Conservation (phyloP, 2,113 vertebrate genomes). For the Cricetomys ansorgei region DNA sequence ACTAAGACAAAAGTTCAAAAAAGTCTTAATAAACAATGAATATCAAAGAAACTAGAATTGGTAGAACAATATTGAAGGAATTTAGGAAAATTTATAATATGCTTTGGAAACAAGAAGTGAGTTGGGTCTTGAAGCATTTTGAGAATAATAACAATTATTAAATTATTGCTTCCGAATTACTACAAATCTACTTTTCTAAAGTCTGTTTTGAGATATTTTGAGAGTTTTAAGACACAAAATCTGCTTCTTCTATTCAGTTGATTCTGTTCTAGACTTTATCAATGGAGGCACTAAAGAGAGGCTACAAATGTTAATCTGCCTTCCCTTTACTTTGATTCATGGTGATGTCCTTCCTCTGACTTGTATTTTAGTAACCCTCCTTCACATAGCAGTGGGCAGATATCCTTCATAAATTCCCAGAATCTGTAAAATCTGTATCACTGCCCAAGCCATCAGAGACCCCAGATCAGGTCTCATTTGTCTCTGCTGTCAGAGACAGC, state of each 20-base stretch:
- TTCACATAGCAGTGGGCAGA: neutral
- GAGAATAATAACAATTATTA: neutral
- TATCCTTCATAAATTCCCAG: neutral
- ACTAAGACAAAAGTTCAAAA: neutral
- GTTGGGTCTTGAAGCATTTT: neutral
- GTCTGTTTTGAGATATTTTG: neutral
- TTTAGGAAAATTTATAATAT: neutral
- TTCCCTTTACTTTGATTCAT: too few relatives aligned
- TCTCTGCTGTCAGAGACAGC: neutral
- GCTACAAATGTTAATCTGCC: neutral
- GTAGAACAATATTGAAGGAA: too few relatives aligned
- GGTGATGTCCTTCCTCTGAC: neutral
- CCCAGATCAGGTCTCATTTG: neutral
- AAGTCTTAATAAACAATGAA: neutral
- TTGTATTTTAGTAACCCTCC: neutral
- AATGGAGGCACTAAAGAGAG: neutral
- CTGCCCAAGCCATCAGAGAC: neutral
- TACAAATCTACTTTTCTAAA: neutral
- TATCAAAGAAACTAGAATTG: neutral
- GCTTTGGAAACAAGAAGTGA: neutral
- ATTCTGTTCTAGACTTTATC: neutral
- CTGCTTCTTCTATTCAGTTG: neutral
- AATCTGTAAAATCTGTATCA: neutral
- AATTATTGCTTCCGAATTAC: neutral
- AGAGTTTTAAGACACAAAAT: neutral